phyloP scores from a whole-genome alignment of 2,888 invertebrate genomes.

The Mimas tiliae region DNA sequence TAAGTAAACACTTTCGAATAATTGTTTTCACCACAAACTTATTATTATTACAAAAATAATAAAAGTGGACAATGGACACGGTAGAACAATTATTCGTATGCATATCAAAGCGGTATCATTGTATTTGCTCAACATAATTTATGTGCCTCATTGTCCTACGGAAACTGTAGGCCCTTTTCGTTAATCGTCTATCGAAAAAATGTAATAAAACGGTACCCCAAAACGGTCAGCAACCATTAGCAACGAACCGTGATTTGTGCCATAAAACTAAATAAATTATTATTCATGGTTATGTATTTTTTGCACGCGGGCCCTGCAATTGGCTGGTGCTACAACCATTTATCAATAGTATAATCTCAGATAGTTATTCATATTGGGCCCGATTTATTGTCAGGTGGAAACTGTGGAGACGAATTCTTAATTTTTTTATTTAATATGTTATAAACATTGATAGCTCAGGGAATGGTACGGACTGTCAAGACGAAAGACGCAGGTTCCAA shows the following conservation, averaged over 20 bases:
- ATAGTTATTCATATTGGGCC: constrained; percentile 75
- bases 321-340: constrained; percentile 69
- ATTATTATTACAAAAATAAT: constrained; percentile 30
- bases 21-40: constrained; percentile 20
- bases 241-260: constrained; percentile 67
- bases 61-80: constrained; percentile 29
- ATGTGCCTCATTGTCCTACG: constrained; percentile 75
- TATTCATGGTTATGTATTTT: constrained; percentile 72
- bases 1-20: neutral
- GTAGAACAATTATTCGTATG: constrained; percentile 48
- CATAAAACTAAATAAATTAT: constrained; percentile 68
- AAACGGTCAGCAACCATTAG: constrained; percentile 68
- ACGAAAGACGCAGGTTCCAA: no score
- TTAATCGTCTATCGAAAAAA: constrained; percentile 78
- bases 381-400: constrained; percentile 57
- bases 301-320: constrained; percentile 56
- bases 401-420: constrained; percentile 51
- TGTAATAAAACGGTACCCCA: constrained; percentile 57
- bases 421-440: neutral
- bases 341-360: constrained; percentile 80
- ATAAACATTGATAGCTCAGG: no score
- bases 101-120: constrained; percentile 64
- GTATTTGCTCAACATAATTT: constrained; percentile 77
- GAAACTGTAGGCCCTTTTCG: constrained; percentile 76
- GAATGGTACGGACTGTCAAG: no score